Conservation (phyloP, 53 echinoderm and acorn worm species). For the Paracentrotus lividus region DNA sequence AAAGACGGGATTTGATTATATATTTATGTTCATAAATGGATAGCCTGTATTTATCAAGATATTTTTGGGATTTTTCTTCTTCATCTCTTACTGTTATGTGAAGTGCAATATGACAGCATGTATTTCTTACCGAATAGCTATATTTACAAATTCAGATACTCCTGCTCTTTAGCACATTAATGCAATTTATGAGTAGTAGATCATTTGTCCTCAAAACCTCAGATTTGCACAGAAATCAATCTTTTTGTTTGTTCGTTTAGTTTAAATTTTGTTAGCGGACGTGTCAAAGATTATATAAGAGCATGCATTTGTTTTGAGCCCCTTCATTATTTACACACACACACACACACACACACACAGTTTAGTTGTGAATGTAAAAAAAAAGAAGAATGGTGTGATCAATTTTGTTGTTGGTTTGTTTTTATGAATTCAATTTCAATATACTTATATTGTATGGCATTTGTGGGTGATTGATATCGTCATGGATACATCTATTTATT, state of each 20-base stretch:
- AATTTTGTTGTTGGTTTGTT: not conserved
- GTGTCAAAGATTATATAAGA: not conserved
- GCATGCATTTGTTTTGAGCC: not conserved
- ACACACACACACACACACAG: not conserved
- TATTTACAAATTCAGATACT: not conserved
- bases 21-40: not conserved
- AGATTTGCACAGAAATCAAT: not conserved
- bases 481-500: not conserved
- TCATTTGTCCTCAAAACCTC: not conserved
- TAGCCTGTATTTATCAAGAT: not conserved
- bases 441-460: not conserved
- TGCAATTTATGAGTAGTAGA: not conserved
- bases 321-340: not conserved
- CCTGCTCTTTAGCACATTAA: not conserved
- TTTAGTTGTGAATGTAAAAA: not conserved
- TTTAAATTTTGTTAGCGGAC: not conserved
- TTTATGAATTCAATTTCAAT: too few relatives aligned
- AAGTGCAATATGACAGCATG: slow-evolving; percentile 45
- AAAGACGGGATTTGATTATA: not conserved
- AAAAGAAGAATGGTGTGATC: too few relatives aligned
- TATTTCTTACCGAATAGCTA: slow-evolving; percentile 3
- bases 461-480: not conserved
- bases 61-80: not conserved
- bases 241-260: not conserved
- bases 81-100: not conserved